Conservation (phyloP, 2,888 invertebrate species). For the Chaetogeoica ovagalla region DNA sequence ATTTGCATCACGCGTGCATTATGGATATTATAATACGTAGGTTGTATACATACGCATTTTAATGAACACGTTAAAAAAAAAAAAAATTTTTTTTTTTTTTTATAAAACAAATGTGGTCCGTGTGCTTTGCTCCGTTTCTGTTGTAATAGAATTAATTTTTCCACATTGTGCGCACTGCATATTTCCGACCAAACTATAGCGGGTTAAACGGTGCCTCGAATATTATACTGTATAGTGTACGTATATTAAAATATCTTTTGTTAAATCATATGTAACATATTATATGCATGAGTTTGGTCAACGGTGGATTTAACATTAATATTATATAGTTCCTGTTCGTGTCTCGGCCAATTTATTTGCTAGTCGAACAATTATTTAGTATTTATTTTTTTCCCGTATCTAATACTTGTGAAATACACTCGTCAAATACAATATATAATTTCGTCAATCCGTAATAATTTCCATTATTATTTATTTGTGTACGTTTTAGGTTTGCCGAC, state of each 20-base stretch:
- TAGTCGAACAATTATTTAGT: slow-evolving; percentile 11
- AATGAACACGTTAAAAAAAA: slow-evolving; percentile 28
- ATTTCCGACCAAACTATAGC: not conserved
- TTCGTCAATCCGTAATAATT: not conserved
- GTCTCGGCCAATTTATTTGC: slow-evolving; percentile 9
- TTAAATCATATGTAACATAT: too few relatives aligned
- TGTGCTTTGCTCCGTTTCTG: slow-evolving; percentile 20
- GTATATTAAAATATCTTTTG: not conserved
- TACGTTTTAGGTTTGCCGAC: slow-evolving; percentile 41
- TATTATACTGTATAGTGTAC: not conserved
- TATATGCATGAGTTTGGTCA: slow-evolving; percentile 25
- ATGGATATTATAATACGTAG: too few relatives aligned
- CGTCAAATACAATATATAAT: not conserved
- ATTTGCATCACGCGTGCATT: too few relatives aligned
- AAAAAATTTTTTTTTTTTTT: not conserved
- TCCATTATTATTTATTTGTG: too few relatives aligned
- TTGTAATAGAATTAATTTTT: slow-evolving; percentile 26
- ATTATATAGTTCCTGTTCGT: slow-evolving; percentile 14
- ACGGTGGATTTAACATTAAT: slow-evolving; percentile 7
- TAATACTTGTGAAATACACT: slow-evolving; percentile 9
- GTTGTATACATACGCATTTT: not conserved
- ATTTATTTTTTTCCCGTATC: not conserved
- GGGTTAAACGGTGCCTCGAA: not conserved
- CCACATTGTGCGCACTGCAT: not conserved
- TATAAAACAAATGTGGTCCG: not conserved